These are phyloP conservation scores for Vireo altiloquus DNA, from an alignment of 2,113 vertebrate species.

Conservation along the genomic window DNA sequence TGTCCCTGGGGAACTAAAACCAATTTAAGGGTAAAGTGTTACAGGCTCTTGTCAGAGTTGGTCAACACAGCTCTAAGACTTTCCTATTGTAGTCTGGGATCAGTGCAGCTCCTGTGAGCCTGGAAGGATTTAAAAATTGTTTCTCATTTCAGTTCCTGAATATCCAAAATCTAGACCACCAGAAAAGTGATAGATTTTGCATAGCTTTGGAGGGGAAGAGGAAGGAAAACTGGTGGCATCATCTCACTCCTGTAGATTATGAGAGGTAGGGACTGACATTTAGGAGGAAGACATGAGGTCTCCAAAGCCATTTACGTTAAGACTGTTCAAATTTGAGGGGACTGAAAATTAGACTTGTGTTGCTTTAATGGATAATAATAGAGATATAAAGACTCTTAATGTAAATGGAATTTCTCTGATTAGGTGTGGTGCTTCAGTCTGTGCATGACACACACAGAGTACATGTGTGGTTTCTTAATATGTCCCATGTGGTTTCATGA, in stretches of 20 bases:
- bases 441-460: neutral
- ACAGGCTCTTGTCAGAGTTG: neutral
- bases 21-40: neutral
- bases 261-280: neutral
- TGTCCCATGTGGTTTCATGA: neutral
- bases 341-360: neutral
- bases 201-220: neutral
- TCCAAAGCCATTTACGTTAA: neutral
- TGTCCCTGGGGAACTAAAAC: conserved; percentile 6
- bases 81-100: neutral
- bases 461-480: neutral
- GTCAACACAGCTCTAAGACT: neutral
- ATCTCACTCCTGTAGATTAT: neutral
- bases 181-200: neutral
- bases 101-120: neutral
- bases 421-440: neutral
- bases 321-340: neutral
- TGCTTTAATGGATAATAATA: neutral
- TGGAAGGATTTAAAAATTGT: neutral
- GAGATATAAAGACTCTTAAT: neutral
- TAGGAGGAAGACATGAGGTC: neutral
- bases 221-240: neutral
- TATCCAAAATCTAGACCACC: neutral
- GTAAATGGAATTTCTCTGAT: neutral
- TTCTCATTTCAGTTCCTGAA: neutral